Conservation (phyloP, 2,113 vertebrate genomes). For the Larimichthys polyactis region DNA sequence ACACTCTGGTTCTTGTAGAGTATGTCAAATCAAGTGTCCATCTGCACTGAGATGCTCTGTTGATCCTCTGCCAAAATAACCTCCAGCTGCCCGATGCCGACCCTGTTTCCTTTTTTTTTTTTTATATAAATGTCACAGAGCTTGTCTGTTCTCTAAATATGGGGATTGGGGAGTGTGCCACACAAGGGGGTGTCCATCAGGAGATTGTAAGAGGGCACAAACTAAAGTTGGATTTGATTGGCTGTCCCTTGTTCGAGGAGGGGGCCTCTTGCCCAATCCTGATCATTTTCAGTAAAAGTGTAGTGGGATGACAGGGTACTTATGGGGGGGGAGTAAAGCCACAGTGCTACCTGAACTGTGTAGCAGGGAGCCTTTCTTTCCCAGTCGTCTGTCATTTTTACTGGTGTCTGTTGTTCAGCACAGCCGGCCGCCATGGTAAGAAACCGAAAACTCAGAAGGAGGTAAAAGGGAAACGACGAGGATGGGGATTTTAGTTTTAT, state of each 20-base stretch:
- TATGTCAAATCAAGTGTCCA: slow-evolving; percentile 63
- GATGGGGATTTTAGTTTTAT: neutral
- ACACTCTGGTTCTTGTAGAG: slow-evolving; percentile 5
- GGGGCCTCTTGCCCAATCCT: slow-evolving; percentile 76
- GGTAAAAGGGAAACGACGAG: neutral
- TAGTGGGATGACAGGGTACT: slow-evolving; percentile 64
- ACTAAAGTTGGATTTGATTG: slow-evolving; percentile 73
- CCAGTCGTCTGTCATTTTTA: slow-evolving; percentile 17
- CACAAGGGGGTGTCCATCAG: slow-evolving; percentile 71
- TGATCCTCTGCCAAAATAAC: slow-evolving; percentile 81
- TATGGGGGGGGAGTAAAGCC: slow-evolving; percentile 54
- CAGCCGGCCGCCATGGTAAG: slow-evolving; percentile 76
- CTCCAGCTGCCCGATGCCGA: slow-evolving; percentile 61
- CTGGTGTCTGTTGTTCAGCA: slow-evolving; percentile 54
- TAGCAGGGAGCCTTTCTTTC: slow-evolving; percentile 22
- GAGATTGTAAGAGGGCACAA: slow-evolving; percentile 43
- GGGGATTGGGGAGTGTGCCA: slow-evolving; percentile 63
- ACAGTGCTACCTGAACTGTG: slow-evolving; percentile 33
- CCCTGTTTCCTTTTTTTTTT: slow-evolving; percentile 47
- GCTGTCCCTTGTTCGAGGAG: slow-evolving; percentile 50
- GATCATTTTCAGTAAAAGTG: slow-evolving; percentile 62
- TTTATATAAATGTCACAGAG: slow-evolving; percentile 72
- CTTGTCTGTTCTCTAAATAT: slow-evolving; percentile 82
- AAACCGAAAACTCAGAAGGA: slow-evolving; percentile 14
- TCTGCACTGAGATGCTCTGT: slow-evolving; percentile 66